A percentile compares a stretch with the other conserved stretches of the same genome.
Evolutionary conservation across 2,888 invertebrate genomes (phyloP).

Genomic region (Leptinotarsa juncta): DNA sequence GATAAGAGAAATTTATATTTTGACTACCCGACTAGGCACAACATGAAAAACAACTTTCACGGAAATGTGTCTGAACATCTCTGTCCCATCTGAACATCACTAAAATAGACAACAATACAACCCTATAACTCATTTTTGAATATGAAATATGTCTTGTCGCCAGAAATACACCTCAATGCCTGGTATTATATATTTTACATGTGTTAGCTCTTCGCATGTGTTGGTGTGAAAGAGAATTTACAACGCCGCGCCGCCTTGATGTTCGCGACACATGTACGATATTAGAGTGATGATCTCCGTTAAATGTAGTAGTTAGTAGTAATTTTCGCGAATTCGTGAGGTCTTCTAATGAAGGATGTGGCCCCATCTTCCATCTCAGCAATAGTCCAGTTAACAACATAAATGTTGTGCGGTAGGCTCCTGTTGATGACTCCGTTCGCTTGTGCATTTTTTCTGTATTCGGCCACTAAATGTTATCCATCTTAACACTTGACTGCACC

Average conservation of each 20-base stretch:
- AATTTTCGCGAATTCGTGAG: slow-evolving; percentile 36
- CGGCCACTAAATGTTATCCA: too few species aligned
- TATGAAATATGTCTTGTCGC: slow-evolving; percentile 34
- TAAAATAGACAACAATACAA: slow-evolving; percentile 12
- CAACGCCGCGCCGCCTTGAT: slow-evolving; percentile 56
- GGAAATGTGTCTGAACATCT: neutral
- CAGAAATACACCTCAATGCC: slow-evolving; percentile 55
- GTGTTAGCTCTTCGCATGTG: slow-evolving; percentile 52
- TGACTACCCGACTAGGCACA: neutral
- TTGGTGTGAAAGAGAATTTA: slow-evolving; percentile 52
- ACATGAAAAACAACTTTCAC: too few species aligned
- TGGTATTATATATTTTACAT: slow-evolving; percentile 51
- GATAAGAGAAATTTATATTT: too few species aligned
- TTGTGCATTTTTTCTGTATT: too few species aligned
- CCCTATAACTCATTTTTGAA: slow-evolving; percentile 15
- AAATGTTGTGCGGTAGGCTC: too few species aligned
- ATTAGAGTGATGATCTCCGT: slow-evolving; percentile 37
- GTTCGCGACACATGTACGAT: slow-evolving; percentile 49
- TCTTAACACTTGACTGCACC: too few species aligned
- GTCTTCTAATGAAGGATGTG: slow-evolving; percentile 30
- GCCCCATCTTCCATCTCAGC: slow-evolving; percentile 26
- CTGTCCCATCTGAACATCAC: neutral
- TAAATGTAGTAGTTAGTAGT: slow-evolving; percentile 36
- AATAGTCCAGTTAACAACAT: slow-evolving; percentile 19
- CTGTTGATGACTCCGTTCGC: too few species aligned